Evolutionary conservation across 30 jellyfish, hydroid and myxozoan species (phyloP).

Genomic region (Aurelia aurita complex sp. Pacific): DNA sequence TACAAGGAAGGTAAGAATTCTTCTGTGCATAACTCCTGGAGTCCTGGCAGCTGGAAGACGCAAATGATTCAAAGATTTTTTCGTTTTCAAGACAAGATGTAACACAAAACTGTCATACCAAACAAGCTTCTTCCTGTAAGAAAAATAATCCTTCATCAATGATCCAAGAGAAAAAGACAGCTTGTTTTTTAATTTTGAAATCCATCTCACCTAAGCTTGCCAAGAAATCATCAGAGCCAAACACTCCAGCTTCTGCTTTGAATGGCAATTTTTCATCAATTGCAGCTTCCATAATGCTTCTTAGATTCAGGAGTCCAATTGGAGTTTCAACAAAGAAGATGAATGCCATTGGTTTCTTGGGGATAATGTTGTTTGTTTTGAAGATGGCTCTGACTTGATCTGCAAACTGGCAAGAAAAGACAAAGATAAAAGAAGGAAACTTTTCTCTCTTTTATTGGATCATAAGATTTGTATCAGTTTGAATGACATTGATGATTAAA

Average conservation of each 20-base stretch:
- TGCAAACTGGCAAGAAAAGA: conserved; percentile 36
- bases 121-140: too few species aligned
- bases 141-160: too few species aligned
- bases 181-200: too few species aligned
- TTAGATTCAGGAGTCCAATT: conserved; percentile 74
- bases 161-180: too few species aligned
- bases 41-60: too few species aligned
- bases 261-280: conserved; percentile 42
- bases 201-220: conserved; percentile 79
- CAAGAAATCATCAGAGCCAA: conserved; percentile 96
- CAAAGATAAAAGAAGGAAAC: not conserved
- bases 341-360: conserved; percentile 43
- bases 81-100: too few species aligned
- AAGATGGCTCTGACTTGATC: conserved; percentile 15
- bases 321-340: conserved; percentile 84
- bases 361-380: not conserved
- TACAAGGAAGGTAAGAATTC: too few species aligned
- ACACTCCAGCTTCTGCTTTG: conserved; percentile 76
- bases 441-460: not conserved
- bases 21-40: too few species aligned
- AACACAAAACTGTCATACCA: too few species aligned
- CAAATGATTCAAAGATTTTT: too few species aligned
- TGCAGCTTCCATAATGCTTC: conserved; percentile 78
- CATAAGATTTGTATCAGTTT: too few species aligned
- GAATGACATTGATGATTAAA: too few species aligned